Evolutionary conservation across 2,113 vertebrate species (phyloP).

Genomic region (Toxotes jaculatrix): DNA sequence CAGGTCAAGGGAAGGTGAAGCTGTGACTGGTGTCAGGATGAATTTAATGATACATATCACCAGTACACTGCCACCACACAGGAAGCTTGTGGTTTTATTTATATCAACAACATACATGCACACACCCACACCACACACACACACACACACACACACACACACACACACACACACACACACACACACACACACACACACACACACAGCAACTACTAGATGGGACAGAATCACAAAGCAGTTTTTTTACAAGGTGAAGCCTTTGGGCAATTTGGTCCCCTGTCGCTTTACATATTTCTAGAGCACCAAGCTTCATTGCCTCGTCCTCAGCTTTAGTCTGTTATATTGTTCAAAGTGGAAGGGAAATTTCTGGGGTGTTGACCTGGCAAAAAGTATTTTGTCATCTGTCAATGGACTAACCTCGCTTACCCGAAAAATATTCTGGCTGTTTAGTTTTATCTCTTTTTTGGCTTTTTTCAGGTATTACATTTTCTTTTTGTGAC

Average conservation of each 20-base stretch:
- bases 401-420: conserved; percentile 26
- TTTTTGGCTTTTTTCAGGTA: not conserved
- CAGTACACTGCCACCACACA: not conserved
- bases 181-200: conserved; percentile 9
- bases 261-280: conserved; percentile 60
- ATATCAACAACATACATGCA: conserved; percentile 25
- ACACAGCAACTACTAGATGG: conserved; percentile 7
- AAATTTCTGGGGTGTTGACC: conserved; percentile 43
- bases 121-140: not conserved
- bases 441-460: not conserved
- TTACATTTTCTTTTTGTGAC: not conserved
- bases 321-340: conserved; percentile 18
- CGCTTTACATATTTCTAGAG: conserved; percentile 60
- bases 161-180: not conserved
- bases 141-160: conserved; percentile 13
- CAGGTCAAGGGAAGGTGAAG: conserved; percentile 43
- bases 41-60: conserved; percentile 56
- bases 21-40: conserved; percentile 38
- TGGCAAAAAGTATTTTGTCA: conserved; percentile 46
- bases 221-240: conserved; percentile 26
- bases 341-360: conserved; percentile 27
- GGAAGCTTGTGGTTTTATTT: conserved; percentile 24
- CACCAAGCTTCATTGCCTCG: conserved; percentile 37
- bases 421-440: not conserved
- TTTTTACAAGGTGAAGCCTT: conserved; percentile 53